phyloP scores from a whole-genome alignment of 37 sponge, comb jelly and placozoan genomes.

The Dysidea cf. avara region DNA sequence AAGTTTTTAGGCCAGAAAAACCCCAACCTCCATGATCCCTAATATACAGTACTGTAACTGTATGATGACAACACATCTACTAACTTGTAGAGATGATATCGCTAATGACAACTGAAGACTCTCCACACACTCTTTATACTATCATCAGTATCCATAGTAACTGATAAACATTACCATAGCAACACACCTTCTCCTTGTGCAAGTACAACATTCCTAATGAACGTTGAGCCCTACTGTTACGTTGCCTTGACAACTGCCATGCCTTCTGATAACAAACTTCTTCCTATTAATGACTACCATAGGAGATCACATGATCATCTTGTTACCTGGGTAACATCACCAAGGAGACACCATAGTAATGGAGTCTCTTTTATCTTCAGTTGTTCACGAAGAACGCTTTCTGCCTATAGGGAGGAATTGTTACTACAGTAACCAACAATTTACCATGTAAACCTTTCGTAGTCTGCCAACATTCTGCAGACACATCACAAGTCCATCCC shows the following conservation, averaged over 20 bases:
- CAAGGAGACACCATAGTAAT: constrained; percentile 75
- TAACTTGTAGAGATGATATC: constrained; percentile 68
- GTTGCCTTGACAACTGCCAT: constrained; percentile 79
- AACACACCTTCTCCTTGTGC: constrained; percentile 51
- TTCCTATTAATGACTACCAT: constrained; percentile 39
- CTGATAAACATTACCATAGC: neutral
- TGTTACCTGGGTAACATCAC: constrained; percentile 76
- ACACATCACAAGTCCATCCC: constrained; percentile 83
- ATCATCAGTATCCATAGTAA: neutral
- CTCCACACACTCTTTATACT: constrained; percentile 59
- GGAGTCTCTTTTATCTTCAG: constrained; percentile 57
- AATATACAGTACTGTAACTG: too few species aligned
- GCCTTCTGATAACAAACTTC: constrained; percentile 71
- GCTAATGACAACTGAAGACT: constrained; percentile 55
- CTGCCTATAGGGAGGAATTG: constrained; percentile 25
- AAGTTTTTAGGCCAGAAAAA: too few species aligned
- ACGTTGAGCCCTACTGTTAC: constrained; percentile 77
- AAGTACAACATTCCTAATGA: constrained; percentile 80
- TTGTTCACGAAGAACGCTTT: constrained; percentile 49
- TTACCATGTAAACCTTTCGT: constrained; percentile 13
- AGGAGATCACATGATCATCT: constrained; percentile 3
- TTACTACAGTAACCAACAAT: neutral
- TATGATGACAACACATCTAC: too few species aligned
- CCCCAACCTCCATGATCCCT: too few species aligned
- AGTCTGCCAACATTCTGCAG: constrained; percentile 56